A percentile compares a stretch with the other conserved stretches of the same genome.
Evolutionary conservation across 92 coral and sea anemone species (phyloP).

Genomic region (Palythoa grandis): DNA sequence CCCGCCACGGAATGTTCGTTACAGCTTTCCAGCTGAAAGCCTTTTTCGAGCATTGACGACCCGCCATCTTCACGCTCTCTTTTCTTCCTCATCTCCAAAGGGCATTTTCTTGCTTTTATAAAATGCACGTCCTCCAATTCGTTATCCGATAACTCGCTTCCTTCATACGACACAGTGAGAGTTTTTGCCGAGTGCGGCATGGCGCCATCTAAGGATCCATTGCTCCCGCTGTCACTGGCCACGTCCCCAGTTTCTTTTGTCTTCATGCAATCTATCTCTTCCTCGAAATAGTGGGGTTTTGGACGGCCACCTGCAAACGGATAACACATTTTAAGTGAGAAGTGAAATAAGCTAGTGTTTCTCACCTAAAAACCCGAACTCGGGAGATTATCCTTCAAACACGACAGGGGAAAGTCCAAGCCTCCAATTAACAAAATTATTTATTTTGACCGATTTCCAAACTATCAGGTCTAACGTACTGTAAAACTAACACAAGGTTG

Average conservation of each 20-base stretch:
- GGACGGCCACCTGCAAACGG: not conserved
- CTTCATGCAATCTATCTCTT: slow-evolving; percentile 42
- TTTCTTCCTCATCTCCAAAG: slow-evolving; percentile 14
- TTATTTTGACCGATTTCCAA: too few species aligned
- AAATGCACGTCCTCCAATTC: slow-evolving; percentile 12
- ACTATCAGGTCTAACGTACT: too few species aligned
- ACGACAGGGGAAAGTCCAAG: too few species aligned
- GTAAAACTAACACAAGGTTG: too few species aligned
- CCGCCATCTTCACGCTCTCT: slow-evolving; percentile 14
- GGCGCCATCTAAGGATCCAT: slow-evolving; percentile 22
- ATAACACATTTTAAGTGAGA: not conserved
- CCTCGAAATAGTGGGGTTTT: slow-evolving; percentile 39
- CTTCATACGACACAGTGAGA: slow-evolving; percentile 36
- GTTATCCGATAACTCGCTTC: slow-evolving; percentile 35
- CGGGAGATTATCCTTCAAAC: too few species aligned
- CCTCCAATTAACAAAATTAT: too few species aligned
- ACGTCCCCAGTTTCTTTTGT: slow-evolving; percentile 3
- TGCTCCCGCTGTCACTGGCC: slow-evolving; percentile 38
- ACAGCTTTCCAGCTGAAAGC: slow-evolving; percentile 8
- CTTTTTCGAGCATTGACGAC: slow-evolving; percentile 35
- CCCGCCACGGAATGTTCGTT: not conserved
- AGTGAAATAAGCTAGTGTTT: not conserved
- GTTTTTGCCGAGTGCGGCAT: not conserved
- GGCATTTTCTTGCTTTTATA: slow-evolving; percentile 28
- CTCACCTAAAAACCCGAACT: too few species aligned